Base-by-base conservation (phyloP, 1,140 invertebrate genomes). In the Temnothorax longispinosus region DNA sequence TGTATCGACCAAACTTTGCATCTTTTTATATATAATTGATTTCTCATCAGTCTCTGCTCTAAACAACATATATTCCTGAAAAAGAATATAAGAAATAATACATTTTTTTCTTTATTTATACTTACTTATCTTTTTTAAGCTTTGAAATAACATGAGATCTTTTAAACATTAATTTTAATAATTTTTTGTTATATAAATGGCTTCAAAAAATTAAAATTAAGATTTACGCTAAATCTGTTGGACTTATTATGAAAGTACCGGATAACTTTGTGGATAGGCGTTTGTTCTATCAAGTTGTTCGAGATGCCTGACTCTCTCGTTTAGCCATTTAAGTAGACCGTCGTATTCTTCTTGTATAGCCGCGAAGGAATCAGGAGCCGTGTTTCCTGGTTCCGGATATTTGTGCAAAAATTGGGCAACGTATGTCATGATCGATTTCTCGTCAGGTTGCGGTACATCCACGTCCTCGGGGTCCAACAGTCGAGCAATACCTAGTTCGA, bases 361-460 rank as follows among this genome's bases (percentile, higher is more conserved):
- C 38, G 97, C 96, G 56, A 98, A 97, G 27, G 97, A 97, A 90
- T 98, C 97, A 6, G 96, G 96, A 86, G 96, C 96, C 69, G 96
- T 96, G 78, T 96, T 96, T 94, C 97, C 97, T 52, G 97, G 97
- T 95, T 98, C 98, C 27, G 98, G 98, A 95, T 99, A 99, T 95
- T 99, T 99, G 94, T 99, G 98, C 88, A 99, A 96, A 95, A 99
- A 99, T 96, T 99, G 99, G 54, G 99, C 99, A 60, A 99, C 99
- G 95, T 99, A 99, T 44, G 99, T 99, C 99, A 99, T 99, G 88
- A 99, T 98, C 50, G 99, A 99, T 95, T 99, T 98, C 94, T 99
- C 99, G 95, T 99, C 99, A 10, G 99, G 99, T 93, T 98, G 98
- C 18, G 98, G 97, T 15, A 99, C 99, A 96, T 99, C 99, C 41